Conservation (phyloP, 2,113 vertebrate genomes). For the Holacanthus passer region DNA sequence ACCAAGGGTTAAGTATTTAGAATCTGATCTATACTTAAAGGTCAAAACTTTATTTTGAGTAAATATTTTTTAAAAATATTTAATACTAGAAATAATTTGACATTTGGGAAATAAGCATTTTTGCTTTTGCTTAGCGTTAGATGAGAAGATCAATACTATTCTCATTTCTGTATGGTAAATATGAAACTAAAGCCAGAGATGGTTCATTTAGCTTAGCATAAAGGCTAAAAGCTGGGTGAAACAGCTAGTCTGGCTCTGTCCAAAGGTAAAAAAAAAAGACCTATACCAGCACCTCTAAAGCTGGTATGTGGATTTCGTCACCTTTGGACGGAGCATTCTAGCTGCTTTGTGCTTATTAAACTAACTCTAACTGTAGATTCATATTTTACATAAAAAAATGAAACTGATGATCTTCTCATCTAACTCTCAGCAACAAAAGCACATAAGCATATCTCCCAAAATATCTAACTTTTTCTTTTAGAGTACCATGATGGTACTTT, state of each 20-base stretch:
- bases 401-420: too few relatives aligned
- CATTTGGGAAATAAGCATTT: not conserved
- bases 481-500: not conserved
- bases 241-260: not conserved
- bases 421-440: too few relatives aligned
- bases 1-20: not conserved
- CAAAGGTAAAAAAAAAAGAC: not conserved
- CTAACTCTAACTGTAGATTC: too few relatives aligned
- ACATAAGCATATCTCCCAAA: too few relatives aligned
- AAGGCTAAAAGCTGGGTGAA: not conserved
- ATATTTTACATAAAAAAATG: too few relatives aligned
- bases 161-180: not conserved
- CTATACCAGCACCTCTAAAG: not conserved
- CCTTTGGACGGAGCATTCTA: too few relatives aligned
- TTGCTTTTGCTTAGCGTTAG: not conserved
- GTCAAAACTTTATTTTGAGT: not conserved
- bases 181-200: not conserved
- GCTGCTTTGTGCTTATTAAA: too few relatives aligned
- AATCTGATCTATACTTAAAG: not conserved
- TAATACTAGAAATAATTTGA: not conserved
- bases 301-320: too few relatives aligned
- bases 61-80: not conserved
- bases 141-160: not conserved
- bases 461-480: too few relatives aligned
- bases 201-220: conserved; percentile 18